Base-by-base conservation (phyloP, 2,888 invertebrate genomes). In the Operophtera brumata region DNA sequence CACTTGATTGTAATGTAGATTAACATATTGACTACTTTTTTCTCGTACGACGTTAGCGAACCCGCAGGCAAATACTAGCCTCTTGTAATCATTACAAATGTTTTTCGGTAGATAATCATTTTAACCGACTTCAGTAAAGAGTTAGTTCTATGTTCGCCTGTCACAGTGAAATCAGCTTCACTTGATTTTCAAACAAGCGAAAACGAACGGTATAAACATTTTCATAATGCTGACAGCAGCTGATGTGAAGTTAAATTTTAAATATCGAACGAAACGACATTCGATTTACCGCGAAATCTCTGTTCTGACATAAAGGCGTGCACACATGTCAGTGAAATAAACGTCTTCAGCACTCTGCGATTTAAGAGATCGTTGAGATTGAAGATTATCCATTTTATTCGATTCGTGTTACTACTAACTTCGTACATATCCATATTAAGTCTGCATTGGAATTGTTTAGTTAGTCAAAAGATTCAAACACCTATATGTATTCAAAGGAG, bases 161-260 rank as follows among this genome's bases (percentile, higher is more conserved):
- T n/a, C n/a, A n/a, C n/a, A n/a, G n/a, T n/a, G n/a, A n/a, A n/a
- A n/a, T n/a, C 4, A 20, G 20, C 36, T 43, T 36, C 43, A 50
- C 52, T 61, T 55, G 4, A 52, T 54, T 52, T 46, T 32, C 25
- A 37, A 20, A 20, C 20, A 20, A 20, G 20, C 20, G 20, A 20
- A 4, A 20, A 20, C 20, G 63, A 66, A 69, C 66, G 70, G 67
- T 71, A 78, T 77, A 78, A 84, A 84, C 82, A 70, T 70, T 76
- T 80, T 82, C 83, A 83, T 85, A 85, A 85, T 82, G 79, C 77
- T 65, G 68, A 64, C 66, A 75, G 77, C 84, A 84, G 82, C 81
- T 83, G 86, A 85, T 82, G 81, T 80, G 73, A 85, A 86, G 87
- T 86, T 84, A 86, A 86, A 87, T 86, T 89, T 88, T 86, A 84